Evolutionary conservation across 2,888 invertebrate species (phyloP).

Genomic region (Trachelus iudaicus): DNA sequence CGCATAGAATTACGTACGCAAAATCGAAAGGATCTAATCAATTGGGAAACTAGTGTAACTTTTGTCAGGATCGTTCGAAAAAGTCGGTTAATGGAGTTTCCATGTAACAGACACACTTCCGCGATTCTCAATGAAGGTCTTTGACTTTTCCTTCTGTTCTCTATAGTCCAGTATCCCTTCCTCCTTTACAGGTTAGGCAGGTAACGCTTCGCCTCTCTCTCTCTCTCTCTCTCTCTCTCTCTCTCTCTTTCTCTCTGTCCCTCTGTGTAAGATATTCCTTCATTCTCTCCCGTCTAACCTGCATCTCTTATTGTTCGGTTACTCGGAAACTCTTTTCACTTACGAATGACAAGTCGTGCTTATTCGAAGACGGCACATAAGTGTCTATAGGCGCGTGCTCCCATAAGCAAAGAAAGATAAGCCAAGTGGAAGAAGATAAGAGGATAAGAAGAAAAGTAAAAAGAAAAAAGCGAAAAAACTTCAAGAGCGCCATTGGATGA

Average conservation of each 20-base stretch:
- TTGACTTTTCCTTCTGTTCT: background rate
- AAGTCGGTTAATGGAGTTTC: conserved; percentile 20
- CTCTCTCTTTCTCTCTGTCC: conserved; percentile 1
- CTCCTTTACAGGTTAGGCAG: background rate
- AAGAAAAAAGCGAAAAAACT: conserved; percentile 18
- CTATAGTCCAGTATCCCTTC: background rate
- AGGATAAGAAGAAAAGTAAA: conserved; percentile 4
- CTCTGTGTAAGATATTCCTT: background rate
- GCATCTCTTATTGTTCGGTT: background rate
- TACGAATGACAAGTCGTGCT: background rate
- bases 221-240: background rate
- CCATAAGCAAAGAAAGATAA: background rate
- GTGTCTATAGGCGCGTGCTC: background rate
- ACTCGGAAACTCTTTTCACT: background rate
- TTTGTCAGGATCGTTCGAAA: conserved; percentile 26
- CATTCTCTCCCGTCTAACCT: background rate
- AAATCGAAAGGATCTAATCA: conserved; percentile 1
- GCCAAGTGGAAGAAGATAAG: conserved; percentile 15
- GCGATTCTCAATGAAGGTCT: background rate
- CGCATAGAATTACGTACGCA: background rate
- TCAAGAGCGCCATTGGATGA: background rate
- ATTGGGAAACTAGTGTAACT: conserved; percentile 35
- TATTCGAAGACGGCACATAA: background rate
- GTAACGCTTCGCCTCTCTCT: background rate
- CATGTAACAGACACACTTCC: background rate